phyloP scores from a whole-genome alignment of 1,140 invertebrate species.

The Camponotus floridanus region DNA sequence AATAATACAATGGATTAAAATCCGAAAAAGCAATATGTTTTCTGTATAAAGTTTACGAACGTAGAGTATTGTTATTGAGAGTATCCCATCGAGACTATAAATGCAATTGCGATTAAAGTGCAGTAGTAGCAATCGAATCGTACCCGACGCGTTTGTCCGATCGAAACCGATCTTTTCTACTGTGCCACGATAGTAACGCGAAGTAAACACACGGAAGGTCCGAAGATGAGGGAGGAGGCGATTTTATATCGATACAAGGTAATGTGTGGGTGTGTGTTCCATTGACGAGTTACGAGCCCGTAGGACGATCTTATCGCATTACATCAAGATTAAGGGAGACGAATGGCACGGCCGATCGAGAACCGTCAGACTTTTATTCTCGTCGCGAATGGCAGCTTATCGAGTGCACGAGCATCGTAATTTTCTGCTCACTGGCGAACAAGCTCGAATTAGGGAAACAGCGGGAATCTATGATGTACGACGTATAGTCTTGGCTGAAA shows the following conservation, averaged over 20 bases:
- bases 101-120: constrained; percentile 66
- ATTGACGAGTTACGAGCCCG: constrained; percentile 50
- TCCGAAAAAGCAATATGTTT: neutral
- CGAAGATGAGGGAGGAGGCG: neutral
- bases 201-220: constrained; percentile 13
- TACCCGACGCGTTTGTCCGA: constrained; percentile 32
- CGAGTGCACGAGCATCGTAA: constrained; percentile 22
- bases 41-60: neutral
- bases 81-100: constrained; percentile 32
- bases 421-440: constrained; percentile 34
- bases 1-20: neutral
- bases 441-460: constrained; percentile 30
- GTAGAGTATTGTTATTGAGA: constrained; percentile 31
- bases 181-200: constrained; percentile 34
- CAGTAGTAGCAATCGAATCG: constrained; percentile 46
- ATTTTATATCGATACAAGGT: constrained; percentile 17
- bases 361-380: constrained; percentile 47
- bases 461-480: constrained; percentile 9
- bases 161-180: constrained; percentile 31
- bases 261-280: neutral
- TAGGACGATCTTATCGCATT: constrained; percentile 48
- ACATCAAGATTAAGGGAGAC: constrained; percentile 38
- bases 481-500: neutral
- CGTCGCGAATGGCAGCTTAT: constrained; percentile 46
- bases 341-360: constrained; percentile 40